Percentiles rank a stretch among this genome's conserved stretches.
Evolutionary conservation across 1,140 invertebrate species (phyloP).

Genomic region (Chrysomallon squamiferum): DNA sequence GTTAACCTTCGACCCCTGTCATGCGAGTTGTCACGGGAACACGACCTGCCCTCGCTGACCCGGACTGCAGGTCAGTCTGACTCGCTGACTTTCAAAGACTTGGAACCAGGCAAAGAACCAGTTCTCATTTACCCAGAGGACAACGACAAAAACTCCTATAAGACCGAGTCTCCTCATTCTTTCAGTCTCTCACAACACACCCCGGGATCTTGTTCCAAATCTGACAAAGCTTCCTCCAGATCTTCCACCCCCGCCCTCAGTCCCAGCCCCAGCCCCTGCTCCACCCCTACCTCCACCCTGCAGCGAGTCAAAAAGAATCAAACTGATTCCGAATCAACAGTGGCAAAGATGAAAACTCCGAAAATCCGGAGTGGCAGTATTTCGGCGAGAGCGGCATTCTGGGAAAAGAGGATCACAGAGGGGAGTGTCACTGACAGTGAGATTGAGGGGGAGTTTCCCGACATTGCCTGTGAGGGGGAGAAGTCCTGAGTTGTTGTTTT

Average conservation of each 20-base stretch:
- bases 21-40: neutral
- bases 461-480: constrained; percentile 31
- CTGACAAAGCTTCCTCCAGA: neutral
- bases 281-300: neutral
- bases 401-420: constrained; percentile 46
- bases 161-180: neutral
- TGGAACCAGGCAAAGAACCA: constrained; percentile 14
- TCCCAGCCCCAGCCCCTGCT: neutral
- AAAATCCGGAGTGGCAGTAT: constrained; percentile 46
- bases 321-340: constrained; percentile 10
- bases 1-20: neutral
- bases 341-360: constrained; percentile 21
- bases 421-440: constrained; percentile 13
- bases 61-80: neutral
- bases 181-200: neutral
- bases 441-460: constrained; percentile 39
- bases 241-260: neutral
- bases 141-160: neutral
- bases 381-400: constrained; percentile 47
- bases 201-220: neutral
- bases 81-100: constrained; percentile 1
- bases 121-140: constrained; percentile 16
- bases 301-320: neutral
- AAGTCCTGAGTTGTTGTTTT: too few species aligned
- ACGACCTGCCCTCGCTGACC: neutral